Evolutionary conservation across 1,140 invertebrate species (phyloP), one percentile per base, ranked within the genome.

Genomic region (Subanguina moxae): DNA sequence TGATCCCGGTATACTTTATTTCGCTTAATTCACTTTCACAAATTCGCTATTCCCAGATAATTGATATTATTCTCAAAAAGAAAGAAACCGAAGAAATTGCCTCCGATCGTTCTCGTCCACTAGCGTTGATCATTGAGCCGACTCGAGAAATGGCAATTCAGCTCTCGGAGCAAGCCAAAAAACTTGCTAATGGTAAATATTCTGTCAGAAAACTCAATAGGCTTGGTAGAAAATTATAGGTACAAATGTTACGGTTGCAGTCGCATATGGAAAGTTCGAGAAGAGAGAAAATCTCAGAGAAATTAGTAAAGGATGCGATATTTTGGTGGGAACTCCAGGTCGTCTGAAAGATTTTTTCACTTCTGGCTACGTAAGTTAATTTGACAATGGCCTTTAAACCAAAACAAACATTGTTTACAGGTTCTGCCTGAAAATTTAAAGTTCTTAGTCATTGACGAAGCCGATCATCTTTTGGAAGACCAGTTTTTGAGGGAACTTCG

Each of bases 91-190:
- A 85, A 74, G 38, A 77, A n/a, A 57, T 45, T 19, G 27, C n/a
- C 21, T 86, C 89, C 59, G 89, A 90, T 76, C 96, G 94, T 84
- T 92, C 94, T 83, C 94, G 89, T 84, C 95, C 95, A 0, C 84
- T 95, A 73, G 93, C 87, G 88, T 85, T 99, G 65, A 89, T 92
- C 3, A 91, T 97, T 82, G 92, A 93, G 32, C 94, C 94, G 8
- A 97, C 94, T 52, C 85, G 93, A 78, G 94, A 97, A 86, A 87
- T 97, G 74, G 94, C 93, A 57, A 93, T 91, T 7, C 94, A 97
- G 80, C 95, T 97, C 78, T 94, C 91, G 82, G 93, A 97, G 77
- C 94, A 97, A 85, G 91, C 93, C 66, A 89, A 90, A 67, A 97
- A 97, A 85, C 94, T 97, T 84, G 88, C 92, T 57, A 94, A 94